Percentiles rank a stretch among this genome's conserved stretches.
Evolutionary conservation across 2,797 vertebrate genomes (phyloP).

Genomic region (Leptatherina wallacei): DNA sequence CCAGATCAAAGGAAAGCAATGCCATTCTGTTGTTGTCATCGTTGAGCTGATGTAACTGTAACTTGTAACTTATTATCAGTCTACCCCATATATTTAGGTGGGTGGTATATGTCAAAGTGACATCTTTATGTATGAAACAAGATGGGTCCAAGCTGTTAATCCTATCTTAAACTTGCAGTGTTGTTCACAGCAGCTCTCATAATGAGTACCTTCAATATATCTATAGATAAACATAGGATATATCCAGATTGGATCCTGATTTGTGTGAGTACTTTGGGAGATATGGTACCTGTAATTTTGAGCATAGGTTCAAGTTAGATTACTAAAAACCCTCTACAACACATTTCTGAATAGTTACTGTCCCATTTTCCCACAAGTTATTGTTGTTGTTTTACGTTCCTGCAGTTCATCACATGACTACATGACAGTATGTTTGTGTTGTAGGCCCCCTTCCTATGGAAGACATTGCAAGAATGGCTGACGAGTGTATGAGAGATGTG

Average conservation of each 20-base stretch:
- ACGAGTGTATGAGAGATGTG: conserved; percentile 92
- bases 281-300: neutral
- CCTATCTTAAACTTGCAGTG: neutral
- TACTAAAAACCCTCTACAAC: neutral
- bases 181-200: neutral
- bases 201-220: neutral
- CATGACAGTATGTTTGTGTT: conserved; percentile 24
- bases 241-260: neutral
- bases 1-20: too few species aligned
- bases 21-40: too few species aligned
- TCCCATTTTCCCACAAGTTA: neutral
- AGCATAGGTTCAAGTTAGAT: neutral
- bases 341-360: neutral
- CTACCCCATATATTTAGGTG: too few species aligned
- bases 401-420: neutral
- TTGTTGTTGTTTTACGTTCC: neutral
- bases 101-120: too few species aligned
- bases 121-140: neutral
- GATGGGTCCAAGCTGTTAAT: neutral
- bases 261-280: neutral
- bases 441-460: conserved; percentile 93
- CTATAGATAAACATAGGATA: neutral
- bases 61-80: too few species aligned
- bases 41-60: too few species aligned
- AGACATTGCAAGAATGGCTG: conserved; percentile 93